phyloP scores from a whole-genome alignment of 2,797 vertebrate genomes.

The Chaetophractus vellerosus region DNA sequence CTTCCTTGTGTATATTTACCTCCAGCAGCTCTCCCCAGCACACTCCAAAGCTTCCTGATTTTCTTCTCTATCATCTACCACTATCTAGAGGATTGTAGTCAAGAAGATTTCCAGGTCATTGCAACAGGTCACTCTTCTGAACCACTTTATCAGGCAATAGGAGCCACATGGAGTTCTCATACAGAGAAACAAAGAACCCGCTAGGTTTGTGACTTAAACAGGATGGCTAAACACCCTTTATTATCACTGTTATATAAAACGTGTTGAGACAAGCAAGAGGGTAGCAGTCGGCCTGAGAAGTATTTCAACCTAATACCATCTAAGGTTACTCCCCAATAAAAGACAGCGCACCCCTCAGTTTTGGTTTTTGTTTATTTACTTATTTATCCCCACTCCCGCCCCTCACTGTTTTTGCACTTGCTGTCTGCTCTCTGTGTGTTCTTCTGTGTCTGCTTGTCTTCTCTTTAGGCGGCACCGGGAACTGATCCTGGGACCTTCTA shows the following conservation, averaged over 20 bases:
- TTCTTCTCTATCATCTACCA: slow-evolving; percentile 54
- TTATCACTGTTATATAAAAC: slow-evolving; percentile 33
- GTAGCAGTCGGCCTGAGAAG: not conserved
- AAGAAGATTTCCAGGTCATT: slow-evolving; percentile 66
- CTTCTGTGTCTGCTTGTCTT: too few relatives aligned
- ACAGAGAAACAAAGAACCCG: slow-evolving; percentile 39
- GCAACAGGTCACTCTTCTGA: slow-evolving; percentile 57
- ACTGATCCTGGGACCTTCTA: too few relatives aligned
- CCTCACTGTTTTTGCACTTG: too few relatives aligned
- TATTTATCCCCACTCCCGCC: not conserved
- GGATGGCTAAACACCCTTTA: not conserved
- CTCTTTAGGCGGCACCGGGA: too few relatives aligned
- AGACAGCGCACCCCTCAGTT: not conserved
- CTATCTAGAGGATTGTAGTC: not conserved
- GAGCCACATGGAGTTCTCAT: not conserved
- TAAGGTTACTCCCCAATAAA: not conserved
- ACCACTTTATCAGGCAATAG: not conserved
- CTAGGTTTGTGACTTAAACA: slow-evolving; percentile 20
- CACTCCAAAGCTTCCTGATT: not conserved
- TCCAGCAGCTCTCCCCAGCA: not conserved
- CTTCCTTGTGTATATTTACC: not conserved
- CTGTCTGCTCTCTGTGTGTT: too few relatives aligned
- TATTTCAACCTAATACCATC: not conserved
- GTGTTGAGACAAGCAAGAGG: not conserved
- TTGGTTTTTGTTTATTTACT: not conserved